Evolutionary conservation across 2,113 vertebrate species (phyloP).

Genomic region (Zosterops pallidus): DNA sequence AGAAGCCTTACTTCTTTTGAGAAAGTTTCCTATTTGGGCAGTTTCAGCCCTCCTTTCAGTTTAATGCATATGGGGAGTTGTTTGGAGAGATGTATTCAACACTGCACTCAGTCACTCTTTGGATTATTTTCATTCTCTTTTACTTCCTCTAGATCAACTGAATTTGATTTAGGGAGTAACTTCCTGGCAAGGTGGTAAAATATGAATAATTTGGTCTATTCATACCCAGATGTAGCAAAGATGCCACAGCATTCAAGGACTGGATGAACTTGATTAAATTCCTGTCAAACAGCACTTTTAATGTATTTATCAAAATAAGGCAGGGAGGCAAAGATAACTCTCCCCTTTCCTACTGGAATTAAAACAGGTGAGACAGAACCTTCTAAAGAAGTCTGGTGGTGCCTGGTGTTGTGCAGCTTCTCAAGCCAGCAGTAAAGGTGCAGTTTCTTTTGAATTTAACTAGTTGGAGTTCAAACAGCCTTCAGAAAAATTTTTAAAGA

Average conservation of each 20-base stretch:
- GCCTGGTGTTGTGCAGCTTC: background rate
- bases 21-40: background rate
- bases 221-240: background rate
- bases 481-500: background rate
- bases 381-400: background rate
- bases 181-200: constrained; percentile 12
- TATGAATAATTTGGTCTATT: background rate
- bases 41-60: background rate
- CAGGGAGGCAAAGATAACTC: constrained; percentile 30
- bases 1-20: background rate
- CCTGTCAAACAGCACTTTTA: constrained; percentile 10
- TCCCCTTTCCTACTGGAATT: background rate
- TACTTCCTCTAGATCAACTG: background rate
- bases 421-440: background rate
- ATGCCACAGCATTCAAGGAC: background rate
- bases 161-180: constrained; percentile 2
- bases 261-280: background rate
- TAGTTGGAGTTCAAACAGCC: constrained; percentile 29
- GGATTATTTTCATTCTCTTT: background rate
- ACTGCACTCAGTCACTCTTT: background rate
- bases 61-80: background rate
- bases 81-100: background rate
- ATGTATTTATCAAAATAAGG: constrained; percentile 45
- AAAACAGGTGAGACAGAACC: background rate
- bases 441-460: constrained; percentile 46